Evolutionary conservation across 2,888 invertebrate species (phyloP), one percentile per base, ranked within the genome.

Genomic region (Himalopsyche japonica): DNA sequence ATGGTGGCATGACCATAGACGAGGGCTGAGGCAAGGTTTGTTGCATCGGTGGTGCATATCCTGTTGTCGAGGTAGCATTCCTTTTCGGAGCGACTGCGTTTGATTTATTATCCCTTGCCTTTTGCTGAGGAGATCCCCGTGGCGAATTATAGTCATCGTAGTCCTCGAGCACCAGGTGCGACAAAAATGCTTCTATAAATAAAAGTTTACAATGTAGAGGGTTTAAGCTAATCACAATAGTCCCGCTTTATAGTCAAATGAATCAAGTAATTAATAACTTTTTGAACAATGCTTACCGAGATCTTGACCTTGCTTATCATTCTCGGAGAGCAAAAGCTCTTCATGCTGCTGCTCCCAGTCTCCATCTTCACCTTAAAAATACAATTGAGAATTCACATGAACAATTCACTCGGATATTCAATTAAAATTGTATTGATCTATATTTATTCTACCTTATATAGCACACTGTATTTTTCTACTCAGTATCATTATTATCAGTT

Each of bases 281-380:
- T 24, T 80, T 6, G 18, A 32, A 47, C 10, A 37, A 77, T 30
- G 87, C 89, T 88, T 47, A 92, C 92, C 92, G 24, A 92, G 90
- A 76, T 87, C 87, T 30, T 84, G 85, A 10, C 85, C 83, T 86
- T 91, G 90, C 18, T 89, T 89, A 77, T 91, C 91, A 88, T 92
- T 93, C 89, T 95, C 94, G 49, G 94, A 89, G 88, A 94, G 92
- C 86, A 93, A 92, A 86, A 94, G 90, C 86, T 94, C 94, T 88
- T 95, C 95, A 88, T 95, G 95, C 87, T 94, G 94, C 88, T 94
- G 92, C 89, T 95, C 95, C 95, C 95, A 95, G 88, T 95, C 95
- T 81, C 93, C 93, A 86, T 91, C 92, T 80, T 91, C 92, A 30
- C 90, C 92, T 92, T 88, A 0, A 87, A 84, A 81, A 77, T 43